A percentile compares a stretch with the other conserved stretches of the same genome.
Evolutionary conservation across 2,888 invertebrate species (phyloP).

Genomic region (Cephus nigrinus): DNA sequence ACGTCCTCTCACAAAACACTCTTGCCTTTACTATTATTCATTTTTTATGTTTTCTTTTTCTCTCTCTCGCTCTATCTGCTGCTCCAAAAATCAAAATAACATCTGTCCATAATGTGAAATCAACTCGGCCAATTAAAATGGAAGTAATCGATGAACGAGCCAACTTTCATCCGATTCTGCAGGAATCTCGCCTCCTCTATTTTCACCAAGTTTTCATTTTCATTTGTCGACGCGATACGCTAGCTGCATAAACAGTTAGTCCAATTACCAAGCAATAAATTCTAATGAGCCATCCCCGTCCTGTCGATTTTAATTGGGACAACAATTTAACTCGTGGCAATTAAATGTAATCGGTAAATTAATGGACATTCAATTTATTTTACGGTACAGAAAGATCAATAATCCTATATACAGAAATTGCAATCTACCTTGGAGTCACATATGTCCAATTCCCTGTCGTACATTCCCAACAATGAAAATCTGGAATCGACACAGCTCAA

Average conservation of each 20-base stretch:
- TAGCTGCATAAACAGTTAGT: not conserved
- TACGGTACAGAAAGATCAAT: conserved; percentile 28
- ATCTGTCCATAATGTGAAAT: not conserved
- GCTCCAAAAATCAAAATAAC: not conserved
- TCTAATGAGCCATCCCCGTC: conserved; percentile 28
- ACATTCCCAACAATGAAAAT: not conserved
- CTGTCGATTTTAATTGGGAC: conserved; percentile 41
- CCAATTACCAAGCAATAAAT: conserved; percentile 29
- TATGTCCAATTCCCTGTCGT: not conserved
- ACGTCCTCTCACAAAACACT: not conserved
- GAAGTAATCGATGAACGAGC: not conserved
- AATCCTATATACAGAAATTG: conserved; percentile 15
- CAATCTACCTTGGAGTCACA: not conserved
- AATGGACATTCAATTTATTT: conserved; percentile 40
- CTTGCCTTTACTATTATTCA: not conserved
- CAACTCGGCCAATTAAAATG: not conserved
- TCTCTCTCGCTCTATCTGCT: not conserved
- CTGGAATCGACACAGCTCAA: not conserved
- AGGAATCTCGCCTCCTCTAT: not conserved
- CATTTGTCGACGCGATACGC: not conserved
- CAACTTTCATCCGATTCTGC: not conserved
- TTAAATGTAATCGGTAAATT: conserved; percentile 46
- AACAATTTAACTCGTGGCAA: conserved; percentile 43
- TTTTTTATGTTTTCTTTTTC: not conserved
- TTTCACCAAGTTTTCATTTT: not conserved